phyloP scores from a whole-genome alignment of 1,140 invertebrate genomes.

The Drosophila nasuta region DNA sequence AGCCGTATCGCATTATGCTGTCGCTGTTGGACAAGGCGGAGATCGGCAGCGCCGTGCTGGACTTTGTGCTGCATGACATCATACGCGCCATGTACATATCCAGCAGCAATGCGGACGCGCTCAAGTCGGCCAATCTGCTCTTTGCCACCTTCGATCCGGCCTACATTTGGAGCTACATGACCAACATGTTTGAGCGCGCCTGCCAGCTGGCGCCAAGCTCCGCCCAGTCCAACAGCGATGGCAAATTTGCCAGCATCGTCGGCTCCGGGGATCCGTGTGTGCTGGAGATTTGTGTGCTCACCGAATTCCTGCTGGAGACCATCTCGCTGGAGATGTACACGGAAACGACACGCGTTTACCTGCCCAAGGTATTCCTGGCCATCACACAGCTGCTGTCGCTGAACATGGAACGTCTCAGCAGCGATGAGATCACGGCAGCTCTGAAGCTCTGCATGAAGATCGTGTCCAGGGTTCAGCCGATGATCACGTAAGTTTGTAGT shows the following conservation, averaged over 20 bases:
- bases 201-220: conserved; percentile 85
- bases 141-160: conserved; percentile 94
- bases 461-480: conserved; percentile 91
- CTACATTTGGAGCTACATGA: conserved; percentile 95
- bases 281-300: conserved; percentile 89
- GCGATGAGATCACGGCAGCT: conserved; percentile 88
- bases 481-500: conserved; percentile 81
- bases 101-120: conserved; percentile 86
- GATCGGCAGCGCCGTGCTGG: conserved; percentile 93
- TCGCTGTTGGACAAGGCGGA: conserved; percentile 96
- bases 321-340: conserved; percentile 92
- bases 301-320: conserved; percentile 92
- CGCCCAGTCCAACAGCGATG: conserved; percentile 33
- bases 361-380: conserved; percentile 90
- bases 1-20: conserved; percentile 93
- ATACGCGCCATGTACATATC: conserved; percentile 88
- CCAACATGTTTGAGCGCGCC: conserved; percentile 89
- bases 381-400: conserved; percentile 88
- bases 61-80: conserved; percentile 94
- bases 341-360: conserved; percentile 92
- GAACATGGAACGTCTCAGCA: conserved; percentile 87
- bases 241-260: conserved; percentile 86
- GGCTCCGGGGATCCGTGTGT: conserved; percentile 88
- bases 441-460: conserved; percentile 91
- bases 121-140: conserved; percentile 94